Evolutionary conservation across 37 sponge, comb jelly and placozoan species (phyloP).

Genomic region (Axinella damicornis): DNA sequence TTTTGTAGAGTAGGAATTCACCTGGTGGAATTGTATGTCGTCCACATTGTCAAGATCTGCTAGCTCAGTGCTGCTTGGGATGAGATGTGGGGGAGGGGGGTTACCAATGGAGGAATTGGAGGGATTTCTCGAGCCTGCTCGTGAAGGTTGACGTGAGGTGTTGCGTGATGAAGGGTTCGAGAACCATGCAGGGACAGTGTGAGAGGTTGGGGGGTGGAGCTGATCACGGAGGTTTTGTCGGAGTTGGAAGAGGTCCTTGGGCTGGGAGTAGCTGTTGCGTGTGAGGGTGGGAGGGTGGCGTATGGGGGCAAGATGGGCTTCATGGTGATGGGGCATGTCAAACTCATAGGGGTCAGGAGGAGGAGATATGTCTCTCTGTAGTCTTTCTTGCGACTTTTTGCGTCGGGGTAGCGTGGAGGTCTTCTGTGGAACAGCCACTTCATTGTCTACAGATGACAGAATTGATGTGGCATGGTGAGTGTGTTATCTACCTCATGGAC

Average conservation of each 20-base stretch:
- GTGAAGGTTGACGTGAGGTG: constrained; percentile 10
- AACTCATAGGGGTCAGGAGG: no score
- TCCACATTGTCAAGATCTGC: neutral
- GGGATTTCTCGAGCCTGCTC: constrained; percentile 6
- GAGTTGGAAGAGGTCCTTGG: constrained; percentile 9
- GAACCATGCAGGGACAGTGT: constrained; percentile 20
- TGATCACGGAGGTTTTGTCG: constrained; percentile 2
- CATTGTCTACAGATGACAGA: neutral
- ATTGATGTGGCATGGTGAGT: no score
- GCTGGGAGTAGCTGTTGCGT: neutral
- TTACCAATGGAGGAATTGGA: neutral
- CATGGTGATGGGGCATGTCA: no score
- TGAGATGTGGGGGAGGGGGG: neutral
- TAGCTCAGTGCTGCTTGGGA: neutral
- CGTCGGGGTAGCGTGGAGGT: neutral
- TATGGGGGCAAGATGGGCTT: neutral
- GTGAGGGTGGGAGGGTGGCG: neutral
- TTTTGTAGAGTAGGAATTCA: neutral
- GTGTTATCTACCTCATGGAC: no score
- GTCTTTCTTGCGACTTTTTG: neutral
- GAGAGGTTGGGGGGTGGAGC: neutral
- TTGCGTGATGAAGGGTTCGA: constrained; percentile 23
- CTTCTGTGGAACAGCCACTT: neutral
- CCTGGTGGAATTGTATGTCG: constrained; percentile 21
- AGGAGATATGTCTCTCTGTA: neutral